Base-by-base conservation (phyloP, 2,113 vertebrate species). In the Leptocoma aspasia region DNA sequence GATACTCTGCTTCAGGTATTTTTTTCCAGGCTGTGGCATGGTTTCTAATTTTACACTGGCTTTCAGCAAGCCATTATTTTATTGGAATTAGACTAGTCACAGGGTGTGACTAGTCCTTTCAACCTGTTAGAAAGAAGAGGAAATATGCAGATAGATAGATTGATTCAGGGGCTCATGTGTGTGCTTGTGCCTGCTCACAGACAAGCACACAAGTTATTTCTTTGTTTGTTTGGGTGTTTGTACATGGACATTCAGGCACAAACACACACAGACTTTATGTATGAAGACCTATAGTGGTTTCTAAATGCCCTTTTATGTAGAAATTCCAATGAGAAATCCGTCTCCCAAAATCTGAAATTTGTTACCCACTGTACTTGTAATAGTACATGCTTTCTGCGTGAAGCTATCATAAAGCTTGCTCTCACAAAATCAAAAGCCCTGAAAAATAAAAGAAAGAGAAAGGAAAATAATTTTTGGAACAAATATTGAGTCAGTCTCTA, bases 21-120 rank as follows among this genome's bases (percentile, higher is more conserved):
- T 79, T 87, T 77, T 94, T 76, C 42, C 59, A 95, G 47, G 19
- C 37, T 71, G 27, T 63, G 68, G 37, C 47, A 54, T 49, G 47
- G 42, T 96, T 94, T 93, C 47, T 92, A 72, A 80, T 64, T 92
- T 94, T 86, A 95, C 65, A 63, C 22, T 49, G 61, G 18, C 78
- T 92, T 91, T 85, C 91, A 94, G 42, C 81, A 94, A 93, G 45
- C 39, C 28, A 54, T 70, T 86, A 70, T 90, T 94, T 86, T 86
- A 26, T 76, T 57, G 75, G 37, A 82, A 91, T 91, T 59, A 57
- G 28, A 42, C 23, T 84, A 85, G 76, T 47, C 41, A 59, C 53
- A 86, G 24, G 2, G 24, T 84, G 31, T 60, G 31, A 71, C 26
- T 88, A 47, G 14, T 42, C 6, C 30, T 80, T 89, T 82, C 45